Base-by-base conservation (phyloP, 2,888 invertebrate species). In the Eupithecia exiguata region DNA sequence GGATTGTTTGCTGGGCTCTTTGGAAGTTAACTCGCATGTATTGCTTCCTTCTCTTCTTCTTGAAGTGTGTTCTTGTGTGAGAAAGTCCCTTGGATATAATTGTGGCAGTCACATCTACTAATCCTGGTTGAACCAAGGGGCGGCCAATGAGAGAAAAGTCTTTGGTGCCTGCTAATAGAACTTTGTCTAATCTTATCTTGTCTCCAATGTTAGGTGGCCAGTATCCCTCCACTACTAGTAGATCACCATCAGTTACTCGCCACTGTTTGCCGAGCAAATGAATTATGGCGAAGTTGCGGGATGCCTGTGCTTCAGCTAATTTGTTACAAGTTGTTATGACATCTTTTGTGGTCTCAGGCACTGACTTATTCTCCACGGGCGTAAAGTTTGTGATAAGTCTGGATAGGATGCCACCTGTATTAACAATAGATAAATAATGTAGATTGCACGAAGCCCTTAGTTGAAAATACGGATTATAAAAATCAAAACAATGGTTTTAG, bases 161-260 rank as follows among this genome's bases (percentile, higher is more conserved):
- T 78, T 95, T 95, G 7, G 96, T 95, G 0, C 97, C 98, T 4
- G 97, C 96, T 35, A 98, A 85, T 68, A 98, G 86, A 4, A 98
- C 97, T 94, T 98, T 98, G 83, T 98, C 97, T 67, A 98, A 90
- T 77, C 95, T 96, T 70, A 98, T 95, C 89, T 96, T 92, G 85
- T 98, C 98, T 0, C 98, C 97, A 72, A 96, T 95, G 70, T 96
- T 96, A 2, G 98, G 98, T 43, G 97, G 97, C 97, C 98, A 98
- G 84, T 96, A 96, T 0, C 97, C 97, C 90, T 97, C 97, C 0
- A 98, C 93, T 0, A 98, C 95, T 40, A 98, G 95, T 5, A 98
- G 92, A 90, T 98, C 98, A n/a, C 97, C 98, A 74, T 96, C 95
- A 0, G 98, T 98, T 0, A 98, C 95, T 90, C 98, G 97, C 91